Evolutionary conservation across 1,140 invertebrate genomes (phyloP).

Genomic region (Cylas formicarius): DNA sequence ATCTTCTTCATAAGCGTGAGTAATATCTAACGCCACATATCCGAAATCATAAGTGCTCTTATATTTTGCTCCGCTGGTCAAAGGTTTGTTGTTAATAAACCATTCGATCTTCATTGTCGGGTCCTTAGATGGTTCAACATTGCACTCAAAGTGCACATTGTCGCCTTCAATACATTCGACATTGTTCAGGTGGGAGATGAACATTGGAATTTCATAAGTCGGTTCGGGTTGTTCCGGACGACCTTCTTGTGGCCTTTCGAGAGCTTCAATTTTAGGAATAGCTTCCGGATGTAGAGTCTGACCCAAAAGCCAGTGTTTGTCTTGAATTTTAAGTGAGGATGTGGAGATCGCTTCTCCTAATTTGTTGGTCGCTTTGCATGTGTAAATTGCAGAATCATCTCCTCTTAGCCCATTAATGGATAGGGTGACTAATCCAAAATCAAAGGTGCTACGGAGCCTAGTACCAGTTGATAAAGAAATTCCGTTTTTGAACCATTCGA

Average conservation of each 20-base stretch:
- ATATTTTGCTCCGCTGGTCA: constrained; percentile 71
- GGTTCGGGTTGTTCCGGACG: constrained; percentile 63
- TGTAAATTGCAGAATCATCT: constrained; percentile 91
- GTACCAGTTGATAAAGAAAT: constrained; percentile 76
- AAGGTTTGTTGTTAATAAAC: constrained; percentile 78
- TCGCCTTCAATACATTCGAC: constrained; percentile 84
- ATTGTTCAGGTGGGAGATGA: constrained; percentile 86
- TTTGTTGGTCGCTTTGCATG: constrained; percentile 84
- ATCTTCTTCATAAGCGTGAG: constrained; percentile 76
- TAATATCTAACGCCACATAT: constrained; percentile 76
- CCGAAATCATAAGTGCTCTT: constrained; percentile 86
- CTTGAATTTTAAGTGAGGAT: constrained; percentile 82
- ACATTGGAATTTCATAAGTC: constrained; percentile 76
- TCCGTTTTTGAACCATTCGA: constrained; percentile 92
- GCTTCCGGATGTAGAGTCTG: constrained; percentile 89
- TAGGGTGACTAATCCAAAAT: constrained; percentile 89
- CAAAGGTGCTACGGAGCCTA: constrained; percentile 79
- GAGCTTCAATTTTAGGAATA: constrained; percentile 72
- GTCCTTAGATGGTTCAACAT: constrained; percentile 89
- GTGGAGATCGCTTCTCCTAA: constrained; percentile 89
- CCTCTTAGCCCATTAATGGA: constrained; percentile 78
- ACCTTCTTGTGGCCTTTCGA: constrained; percentile 69
- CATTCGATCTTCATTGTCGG: constrained; percentile 90
- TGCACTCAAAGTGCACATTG: constrained; percentile 89
- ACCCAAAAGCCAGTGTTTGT: constrained; percentile 76